Evolutionary conservation across 2,113 vertebrate genomes (phyloP).

Genomic region (Psammodynastes pulverulentus): DNA sequence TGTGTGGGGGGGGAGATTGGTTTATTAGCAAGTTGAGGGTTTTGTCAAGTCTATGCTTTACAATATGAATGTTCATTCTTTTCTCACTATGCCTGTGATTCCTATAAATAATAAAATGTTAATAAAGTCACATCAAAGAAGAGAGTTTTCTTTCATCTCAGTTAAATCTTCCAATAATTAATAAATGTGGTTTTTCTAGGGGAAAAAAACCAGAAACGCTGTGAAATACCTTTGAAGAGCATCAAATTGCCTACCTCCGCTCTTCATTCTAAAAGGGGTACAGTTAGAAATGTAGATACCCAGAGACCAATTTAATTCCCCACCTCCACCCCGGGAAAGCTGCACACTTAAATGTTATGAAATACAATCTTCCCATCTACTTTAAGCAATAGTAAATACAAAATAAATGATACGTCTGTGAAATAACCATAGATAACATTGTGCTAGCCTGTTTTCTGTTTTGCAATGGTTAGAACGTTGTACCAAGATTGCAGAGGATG

Average conservation of each 20-base stretch:
- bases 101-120: conserved; percentile 61
- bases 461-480: not conserved
- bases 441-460: not conserved
- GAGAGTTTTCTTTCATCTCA: conserved; percentile 57
- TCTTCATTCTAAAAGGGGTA: conserved; percentile 11
- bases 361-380: conserved; percentile 43
- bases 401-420: conserved; percentile 33
- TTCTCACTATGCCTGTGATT: conserved; percentile 7
- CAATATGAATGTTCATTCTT: conserved; percentile 41
- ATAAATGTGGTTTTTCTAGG: conserved; percentile 51
- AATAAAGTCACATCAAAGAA: conserved; percentile 59
- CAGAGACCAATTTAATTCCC: conserved; percentile 44
- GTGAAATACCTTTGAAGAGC: conserved; percentile 51
- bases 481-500: not conserved
- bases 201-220: not conserved
- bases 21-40: conserved; percentile 19
- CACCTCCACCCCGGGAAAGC: conserved; percentile 8
- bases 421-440: conserved; percentile 45
- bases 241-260: conserved; percentile 4
- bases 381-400: conserved; percentile 54
- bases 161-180: conserved; percentile 67
- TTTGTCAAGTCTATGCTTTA: conserved; percentile 12
- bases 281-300: conserved; percentile 15
- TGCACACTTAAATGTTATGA: conserved; percentile 10
- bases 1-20: not conserved